Evolutionary conservation across 2,113 vertebrate genomes (phyloP), one percentile per base, ranked within the genome.

Genomic region (Cyphomyrus plagiostoma): DNA sequence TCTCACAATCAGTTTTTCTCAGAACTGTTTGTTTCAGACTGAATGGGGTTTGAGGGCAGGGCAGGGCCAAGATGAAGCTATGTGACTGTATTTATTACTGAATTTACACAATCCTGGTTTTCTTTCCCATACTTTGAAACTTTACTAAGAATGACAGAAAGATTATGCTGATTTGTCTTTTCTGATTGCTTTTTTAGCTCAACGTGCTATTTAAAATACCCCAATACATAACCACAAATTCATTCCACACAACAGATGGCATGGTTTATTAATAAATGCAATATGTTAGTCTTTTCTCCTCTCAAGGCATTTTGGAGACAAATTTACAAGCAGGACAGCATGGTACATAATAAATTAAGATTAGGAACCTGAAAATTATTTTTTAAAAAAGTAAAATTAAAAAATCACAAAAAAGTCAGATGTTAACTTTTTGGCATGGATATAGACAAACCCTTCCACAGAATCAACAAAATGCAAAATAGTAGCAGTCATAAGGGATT

Each of bases 231-330:
- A 80, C 62, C 30, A 80, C 35, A 80, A 80, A 39, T 39, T 35
- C 7, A 52, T 39, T 35, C 49, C 19, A 39, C 85, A 86, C 26
- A 58, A 87, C 26, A 87, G 86, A 87, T 87, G 50, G 49, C 49
- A 85, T 46, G 82, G 42, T 85, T 85, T 85, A 85, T 85, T 85
- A 46, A 85, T 49, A 49, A 85, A 85, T 85, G 42, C 82, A 23
- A 49, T 85, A 49, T 85, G 42, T 48, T 46, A 85, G 46, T 85
- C 4, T 21, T n/a, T 26, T 49, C 11, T 85, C 21, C 42, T 49
- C 21, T 23, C 82, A 85, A 85, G 19, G 82, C 82, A 48, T 35
- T 19, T 45, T 52, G 50, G 50, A 26, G 50, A 35, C 17, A 53
- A 35, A 39, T 52, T 39, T 35, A 87, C 49, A 87, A 87, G 50